Base-by-base conservation (phyloP, 2,888 invertebrate genomes). In the Chrysopilus asiliformis region DNA sequence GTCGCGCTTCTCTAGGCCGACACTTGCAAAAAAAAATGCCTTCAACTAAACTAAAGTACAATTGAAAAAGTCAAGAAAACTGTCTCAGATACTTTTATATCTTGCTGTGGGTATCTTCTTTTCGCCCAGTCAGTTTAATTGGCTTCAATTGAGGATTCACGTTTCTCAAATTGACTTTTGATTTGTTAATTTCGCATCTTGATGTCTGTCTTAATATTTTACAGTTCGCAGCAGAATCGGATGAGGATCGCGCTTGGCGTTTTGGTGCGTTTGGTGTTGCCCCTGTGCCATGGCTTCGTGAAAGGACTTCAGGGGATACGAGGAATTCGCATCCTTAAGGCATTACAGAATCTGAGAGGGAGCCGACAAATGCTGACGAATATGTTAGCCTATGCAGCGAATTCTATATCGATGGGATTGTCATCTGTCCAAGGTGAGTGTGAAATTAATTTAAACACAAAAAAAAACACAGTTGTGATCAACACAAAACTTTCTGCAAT, bases 381-480 rank as follows among this genome's bases (percentile, higher is more conserved):
- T 47, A 42, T 60, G 43, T 44, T 63, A 24, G 62, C 62, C 7
- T 61, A 55, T 48, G 61, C 58, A 3, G 62, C 61, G 10, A 63
- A 62, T 41, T 59, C 56, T 4, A 55, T 63, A 38, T 63, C 62
- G 17, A 42, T 60, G 47, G 56, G 60, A 41, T 35, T 47, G 16
- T 62, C 62, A 14, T 57, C 58, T 2, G 62, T 61, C 20, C 63
- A 63, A 50, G 62, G 63, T 62, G 43, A 45, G 48, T 45, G 15
- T 14, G 13, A 16, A n/a, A n/a, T n/a, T n/a, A n/a, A n/a, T n/a
- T n/a, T 18, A 13, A 4, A 7, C 6, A 4, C 14, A 28, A 3
- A 14, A 13, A n/a, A n/a, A n/a, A n/a, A n/a, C n/a, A n/a, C n/a
- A n/a, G n/a, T n/a, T n/a, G n/a, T n/a, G n/a, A n/a, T n/a, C n/a